These are phyloP conservation scores for Antitype chi DNA, from an alignment of 2,888 invertebrate genomes.

Conservation along the genomic window DNA sequence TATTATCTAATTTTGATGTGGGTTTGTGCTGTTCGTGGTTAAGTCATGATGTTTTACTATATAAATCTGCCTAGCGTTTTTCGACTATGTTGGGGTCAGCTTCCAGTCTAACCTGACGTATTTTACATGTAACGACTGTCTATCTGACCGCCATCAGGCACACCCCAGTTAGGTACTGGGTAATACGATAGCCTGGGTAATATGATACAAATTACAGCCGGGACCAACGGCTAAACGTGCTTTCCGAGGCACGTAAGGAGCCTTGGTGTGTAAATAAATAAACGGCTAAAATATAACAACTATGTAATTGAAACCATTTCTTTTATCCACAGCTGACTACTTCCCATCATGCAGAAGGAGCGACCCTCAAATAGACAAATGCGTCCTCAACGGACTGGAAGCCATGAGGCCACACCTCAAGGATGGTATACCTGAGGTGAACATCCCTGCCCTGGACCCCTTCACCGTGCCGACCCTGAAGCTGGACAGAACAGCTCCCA, in stretches of 20 bases:
- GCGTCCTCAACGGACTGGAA: constrained; percentile 87
- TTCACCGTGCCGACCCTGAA: constrained; percentile 92
- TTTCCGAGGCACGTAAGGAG: too few relatives aligned
- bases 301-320: background rate
- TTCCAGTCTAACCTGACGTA: too few relatives aligned
- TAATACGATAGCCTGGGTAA: too few relatives aligned
- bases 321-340: constrained; percentile 71
- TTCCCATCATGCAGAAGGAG: constrained; percentile 72
- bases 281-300: background rate
- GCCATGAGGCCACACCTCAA: constrained; percentile 77
- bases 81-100: too few relatives aligned
- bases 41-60: background rate
- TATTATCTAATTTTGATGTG: constrained; percentile 25
- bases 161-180: too few relatives aligned
- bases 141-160: too few relatives aligned
- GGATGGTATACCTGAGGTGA: constrained; percentile 72
- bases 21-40: background rate
- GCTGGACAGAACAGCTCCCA: constrained; percentile 92
- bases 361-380: constrained; percentile 73
- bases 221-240: too few relatives aligned
- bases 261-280: too few relatives aligned
- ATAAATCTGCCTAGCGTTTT: too few relatives aligned
- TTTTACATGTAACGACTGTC: too few relatives aligned
- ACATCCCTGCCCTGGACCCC: constrained; percentile 89
- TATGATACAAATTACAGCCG: too few relatives aligned